Base-by-base conservation (phyloP, 2,888 invertebrate species). In the Tanytarsus gracilentus region DNA sequence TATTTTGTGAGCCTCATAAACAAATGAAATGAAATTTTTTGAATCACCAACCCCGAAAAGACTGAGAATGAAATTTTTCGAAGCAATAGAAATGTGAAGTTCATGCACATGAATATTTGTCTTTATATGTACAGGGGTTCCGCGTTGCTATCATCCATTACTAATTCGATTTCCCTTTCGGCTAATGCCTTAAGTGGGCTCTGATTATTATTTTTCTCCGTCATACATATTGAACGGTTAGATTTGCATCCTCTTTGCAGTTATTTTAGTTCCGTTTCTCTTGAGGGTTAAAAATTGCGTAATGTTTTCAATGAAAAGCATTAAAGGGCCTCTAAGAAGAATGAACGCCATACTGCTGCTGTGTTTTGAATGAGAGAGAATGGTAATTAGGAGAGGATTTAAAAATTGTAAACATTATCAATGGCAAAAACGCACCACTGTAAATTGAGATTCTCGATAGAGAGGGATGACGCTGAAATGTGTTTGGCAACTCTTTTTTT, bases 141-240 rank as follows among this genome's bases (percentile, higher is more conserved):
- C 9, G 36, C 53, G 2, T 30, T 36, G 14, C 33, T 36, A 25
- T 40, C 36, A 40, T 39, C 33, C 55, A 40, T 55, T 1, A 55
- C 55, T 55, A 55, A 55, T 55, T 55, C 27, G 55, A 55, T 55
- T 55, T 40, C 40, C 36, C 40, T 33, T 40, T 1, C 9, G 9
- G 44, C 14, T 36, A 36, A 36, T 36, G 36, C 14, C 16, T 8
- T 36, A 36, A 36, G 36, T 36, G 36, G 36, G 36, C 36, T 14
- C 36, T 14, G 16, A 14, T 16, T 36, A 14, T 36, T 4, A n/a
- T 36, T 7, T 36, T 33, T 33, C 33, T 14, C 14, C 11, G 4
- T 14, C 33, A 36, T 36, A 14, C 1, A 6, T 36, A 36, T 7
- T 36, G 4, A n/a, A n/a, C n/a, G n/a, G n/a, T n/a, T n/a, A n/a